These are phyloP conservation scores for Tanytarsus gracilentus DNA, from an alignment of 2,888 invertebrate species.

Conservation along the genomic window DNA sequence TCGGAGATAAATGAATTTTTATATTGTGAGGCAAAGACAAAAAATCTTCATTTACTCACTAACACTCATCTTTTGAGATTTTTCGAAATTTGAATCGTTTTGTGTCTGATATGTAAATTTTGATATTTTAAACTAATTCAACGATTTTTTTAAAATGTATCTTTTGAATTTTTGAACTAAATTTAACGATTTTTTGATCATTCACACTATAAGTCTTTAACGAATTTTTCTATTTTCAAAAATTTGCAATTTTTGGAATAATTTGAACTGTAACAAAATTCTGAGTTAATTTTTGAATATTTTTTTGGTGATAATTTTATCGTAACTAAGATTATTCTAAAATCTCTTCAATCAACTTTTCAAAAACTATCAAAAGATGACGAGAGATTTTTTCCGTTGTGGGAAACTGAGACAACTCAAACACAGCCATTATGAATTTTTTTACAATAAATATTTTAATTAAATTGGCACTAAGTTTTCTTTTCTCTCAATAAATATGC, in stretches of 20 bases:
- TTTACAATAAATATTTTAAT: neutral
- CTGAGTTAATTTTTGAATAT: no score
- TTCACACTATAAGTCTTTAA: no score
- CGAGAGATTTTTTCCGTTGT: neutral
- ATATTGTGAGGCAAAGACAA: neutral
- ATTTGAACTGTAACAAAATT: no score
- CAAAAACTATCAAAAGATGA: neutral
- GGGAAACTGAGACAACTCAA: constrained; percentile 16
- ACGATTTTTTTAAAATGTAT: neutral
- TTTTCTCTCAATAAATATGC: neutral
- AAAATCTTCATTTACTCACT: neutral
- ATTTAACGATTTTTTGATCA: no score
- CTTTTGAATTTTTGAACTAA: no score
- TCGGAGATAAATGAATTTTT: constrained; percentile 17
- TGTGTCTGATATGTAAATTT: no score
- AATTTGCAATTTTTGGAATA: no score
- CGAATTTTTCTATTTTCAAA: no score
- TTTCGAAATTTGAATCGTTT: neutral
- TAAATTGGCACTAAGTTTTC: neutral
- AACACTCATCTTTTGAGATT: constrained; percentile 7
- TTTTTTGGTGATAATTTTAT: no score
- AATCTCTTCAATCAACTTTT: constrained; percentile 1
- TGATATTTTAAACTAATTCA: neutral
- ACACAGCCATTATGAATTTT: constrained; percentile 23
- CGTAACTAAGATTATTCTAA: no score